These are phyloP conservation scores for Brachyptera risi DNA, from an alignment of 2,888 invertebrate species.

Conservation along the genomic window DNA sequence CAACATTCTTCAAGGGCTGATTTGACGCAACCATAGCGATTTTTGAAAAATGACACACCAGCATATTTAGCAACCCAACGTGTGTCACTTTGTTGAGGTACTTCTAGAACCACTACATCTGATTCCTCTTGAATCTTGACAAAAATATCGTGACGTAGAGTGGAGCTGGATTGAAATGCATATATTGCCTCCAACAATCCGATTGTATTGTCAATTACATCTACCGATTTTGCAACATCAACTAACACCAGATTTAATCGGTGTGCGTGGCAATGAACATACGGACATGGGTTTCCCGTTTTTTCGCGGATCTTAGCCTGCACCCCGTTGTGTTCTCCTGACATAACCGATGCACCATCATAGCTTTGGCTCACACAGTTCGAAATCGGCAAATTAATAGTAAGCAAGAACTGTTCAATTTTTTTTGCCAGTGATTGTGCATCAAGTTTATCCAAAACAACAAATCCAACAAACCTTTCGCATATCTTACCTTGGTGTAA, in stretches of 20 bases:
- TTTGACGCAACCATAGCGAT: not conserved
- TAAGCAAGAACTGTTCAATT: not conserved
- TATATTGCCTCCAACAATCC: not conserved
- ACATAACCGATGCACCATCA: not conserved
- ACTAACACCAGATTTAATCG: conserved; percentile 13
- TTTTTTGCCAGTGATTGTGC: not conserved
- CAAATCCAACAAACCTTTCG: not conserved
- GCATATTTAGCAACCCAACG: not conserved
- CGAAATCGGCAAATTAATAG: not conserved
- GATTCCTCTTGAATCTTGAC: not conserved
- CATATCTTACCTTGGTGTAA: not conserved
- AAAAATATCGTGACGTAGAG: not conserved
- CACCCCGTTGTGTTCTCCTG: not conserved
- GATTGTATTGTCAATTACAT: not conserved
- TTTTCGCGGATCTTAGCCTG: not conserved
- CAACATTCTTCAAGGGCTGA: not conserved
- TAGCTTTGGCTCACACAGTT: not conserved
- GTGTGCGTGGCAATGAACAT: conserved; percentile 11
- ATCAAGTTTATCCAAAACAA: not conserved
- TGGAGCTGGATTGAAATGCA: not conserved
- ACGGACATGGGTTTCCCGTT: conserved; percentile 3
- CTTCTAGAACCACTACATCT: not conserved
- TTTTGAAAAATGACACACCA: not conserved
- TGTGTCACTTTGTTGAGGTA: not conserved
- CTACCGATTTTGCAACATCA: not conserved